Base-by-base conservation (phyloP, 1,140 invertebrate species). In the Formica exsecta region DNA sequence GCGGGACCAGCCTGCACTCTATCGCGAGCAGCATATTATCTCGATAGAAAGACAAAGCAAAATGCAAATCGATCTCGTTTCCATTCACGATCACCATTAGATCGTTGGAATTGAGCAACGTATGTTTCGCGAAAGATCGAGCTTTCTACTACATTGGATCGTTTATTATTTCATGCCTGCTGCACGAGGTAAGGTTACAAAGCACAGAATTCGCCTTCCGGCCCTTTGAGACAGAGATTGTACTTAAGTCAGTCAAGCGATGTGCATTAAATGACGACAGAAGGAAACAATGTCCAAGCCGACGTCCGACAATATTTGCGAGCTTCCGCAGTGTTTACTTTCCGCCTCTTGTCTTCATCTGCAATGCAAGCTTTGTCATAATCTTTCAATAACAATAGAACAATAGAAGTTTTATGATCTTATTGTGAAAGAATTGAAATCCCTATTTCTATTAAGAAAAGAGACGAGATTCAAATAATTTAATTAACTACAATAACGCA, bases 181-280 rank as follows among this genome's bases (percentile, higher is more conserved):
- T 80, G 65, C 75, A 87, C 77, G 81, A 86, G 84, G 62, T 84
- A 86, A 88, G 77, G 61, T 89, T 86, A 51, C 71, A 86, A 90
- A 92, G 90, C 89, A 86, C 68, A 91, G 77, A 87, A 59, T 86
- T 87, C 79, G 62, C 79, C 75, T 85, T 57, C 90, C 73, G 89
- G 25, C 44, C 48, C 36, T 66, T 87, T 44, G 51, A 87, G 76
- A 90, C 81, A 87, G 81, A 89, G 65, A 83, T 90, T 91, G 89
- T 90, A 92, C 86, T 90, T 91, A 90, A 92, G 77, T 92, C 91
- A 91, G 91, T 92, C 89, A 92, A 92, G 91, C 89, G 84, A 81
- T 87, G 86, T 92, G 85, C 88, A 92, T 90, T 85, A 90, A 91
- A 86, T 89, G 90, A 89, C 89, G 89, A 89, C 90, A 91, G 89